Evolutionary conservation across 2,113 vertebrate species (phyloP).

Genomic region (Probosciger aterrimus): DNA sequence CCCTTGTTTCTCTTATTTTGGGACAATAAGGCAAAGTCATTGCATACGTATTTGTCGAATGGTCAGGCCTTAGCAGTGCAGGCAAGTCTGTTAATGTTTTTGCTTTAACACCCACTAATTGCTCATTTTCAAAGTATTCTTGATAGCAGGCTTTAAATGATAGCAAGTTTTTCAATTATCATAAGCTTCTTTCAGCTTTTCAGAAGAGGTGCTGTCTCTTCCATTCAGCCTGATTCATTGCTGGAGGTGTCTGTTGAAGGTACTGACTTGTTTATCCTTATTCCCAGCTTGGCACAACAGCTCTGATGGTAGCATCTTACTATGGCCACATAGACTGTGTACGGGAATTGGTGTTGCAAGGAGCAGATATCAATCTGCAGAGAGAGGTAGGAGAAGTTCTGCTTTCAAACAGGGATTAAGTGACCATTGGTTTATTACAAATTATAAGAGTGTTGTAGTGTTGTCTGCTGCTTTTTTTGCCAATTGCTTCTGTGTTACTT

Average conservation of each 20-base stretch:
- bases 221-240: background rate
- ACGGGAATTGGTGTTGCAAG: conserved; percentile 91
- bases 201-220: background rate
- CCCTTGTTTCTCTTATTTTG: background rate
- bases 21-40: background rate
- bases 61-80: background rate
- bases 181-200: background rate
- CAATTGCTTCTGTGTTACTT: background rate
- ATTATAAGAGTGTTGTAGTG: background rate
- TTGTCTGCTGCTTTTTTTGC: background rate
- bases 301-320: conserved; percentile 94
- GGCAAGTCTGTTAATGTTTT: background rate
- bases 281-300: conserved; percentile 87
- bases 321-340: conserved; percentile 87
- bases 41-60: background rate
- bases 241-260: background rate
- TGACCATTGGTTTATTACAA: background rate
- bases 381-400: conserved; percentile 83
- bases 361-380: conserved; percentile 96
- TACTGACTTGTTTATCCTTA: conserved; percentile 54
- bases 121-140: background rate
- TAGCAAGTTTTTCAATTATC: background rate
- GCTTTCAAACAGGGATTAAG: background rate
- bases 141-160: background rate
- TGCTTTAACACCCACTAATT: background rate